These are phyloP conservation scores for Autographa pulchrina DNA, from an alignment of 2,888 invertebrate species.

Conservation along the genomic window DNA sequence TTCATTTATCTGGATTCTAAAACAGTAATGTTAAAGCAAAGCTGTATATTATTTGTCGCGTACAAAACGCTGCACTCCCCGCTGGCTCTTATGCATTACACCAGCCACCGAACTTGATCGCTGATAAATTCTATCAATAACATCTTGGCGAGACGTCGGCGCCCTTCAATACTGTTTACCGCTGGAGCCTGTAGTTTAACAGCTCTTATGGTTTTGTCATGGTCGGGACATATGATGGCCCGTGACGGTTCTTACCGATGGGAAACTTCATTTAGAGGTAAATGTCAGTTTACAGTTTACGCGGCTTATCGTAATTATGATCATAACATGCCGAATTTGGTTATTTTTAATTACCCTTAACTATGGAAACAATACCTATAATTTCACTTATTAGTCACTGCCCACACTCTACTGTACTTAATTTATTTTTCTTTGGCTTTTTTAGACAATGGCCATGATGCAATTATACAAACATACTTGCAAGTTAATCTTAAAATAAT, in stretches of 20 bases:
- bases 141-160: slow-evolving; percentile 81
- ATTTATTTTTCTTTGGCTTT: too few species aligned
- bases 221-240: slow-evolving; percentile 39
- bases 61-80: slow-evolving; percentile 29
- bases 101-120: slow-evolving; percentile 71
- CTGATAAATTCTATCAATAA: slow-evolving; percentile 89
- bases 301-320: slow-evolving; percentile 2
- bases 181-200: slow-evolving; percentile 77
- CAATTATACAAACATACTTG: too few species aligned
- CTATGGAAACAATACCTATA: too few species aligned
- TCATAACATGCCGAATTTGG: too few species aligned
- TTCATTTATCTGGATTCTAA: too few species aligned
- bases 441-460: too few species aligned
- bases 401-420: too few species aligned
- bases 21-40: too few species aligned
- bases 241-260: slow-evolving; percentile 42
- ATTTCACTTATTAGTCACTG: too few species aligned
- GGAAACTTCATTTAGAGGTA: slow-evolving; percentile 25
- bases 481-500: too few species aligned
- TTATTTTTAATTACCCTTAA: too few species aligned
- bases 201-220: slow-evolving; percentile 68
- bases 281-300: background rate
- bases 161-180: slow-evolving; percentile 85
- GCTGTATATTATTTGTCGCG: too few species aligned
- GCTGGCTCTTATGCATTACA: slow-evolving; percentile 52